Percentiles rank a stretch among this genome's conserved stretches.
Evolutionary conservation across 2,113 vertebrate species (phyloP).

Genomic region (Porphyrio hochstetteri): DNA sequence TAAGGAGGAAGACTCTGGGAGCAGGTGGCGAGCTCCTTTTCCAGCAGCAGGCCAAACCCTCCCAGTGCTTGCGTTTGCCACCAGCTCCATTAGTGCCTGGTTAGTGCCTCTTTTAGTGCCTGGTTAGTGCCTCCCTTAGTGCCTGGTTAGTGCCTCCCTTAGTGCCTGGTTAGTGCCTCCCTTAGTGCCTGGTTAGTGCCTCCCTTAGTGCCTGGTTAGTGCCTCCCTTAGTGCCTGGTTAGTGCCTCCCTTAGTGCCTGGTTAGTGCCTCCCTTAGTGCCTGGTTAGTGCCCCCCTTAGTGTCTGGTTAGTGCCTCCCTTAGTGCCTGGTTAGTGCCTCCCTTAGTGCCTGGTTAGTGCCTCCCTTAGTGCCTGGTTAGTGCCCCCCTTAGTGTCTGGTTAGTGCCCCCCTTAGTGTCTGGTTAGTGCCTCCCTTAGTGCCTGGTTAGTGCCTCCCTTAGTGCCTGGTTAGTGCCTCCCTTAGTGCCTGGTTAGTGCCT

Average conservation of each 20-base stretch:
- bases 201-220: not conserved
- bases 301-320: too few species aligned
- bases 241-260: not conserved
- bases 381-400: not conserved
- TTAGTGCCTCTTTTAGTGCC: too few species aligned
- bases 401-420: too few species aligned
- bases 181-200: not conserved
- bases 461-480: not conserved
- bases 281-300: too few species aligned
- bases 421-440: too few species aligned
- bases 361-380: not conserved
- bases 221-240: not conserved
- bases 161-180: not conserved
- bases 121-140: too few species aligned
- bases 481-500: not conserved
- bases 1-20: not conserved
- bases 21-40: not conserved
- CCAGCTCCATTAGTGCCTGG: not conserved
- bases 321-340: not conserved
- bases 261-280: too few species aligned
- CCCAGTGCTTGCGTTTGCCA: not conserved
- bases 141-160: too few species aligned
- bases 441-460: not conserved
- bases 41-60: not conserved
- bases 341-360: not conserved